These are phyloP conservation scores for Phenganax stokvisi DNA, from an alignment of 92 coral and sea anemone genomes.

Conservation along the genomic window DNA sequence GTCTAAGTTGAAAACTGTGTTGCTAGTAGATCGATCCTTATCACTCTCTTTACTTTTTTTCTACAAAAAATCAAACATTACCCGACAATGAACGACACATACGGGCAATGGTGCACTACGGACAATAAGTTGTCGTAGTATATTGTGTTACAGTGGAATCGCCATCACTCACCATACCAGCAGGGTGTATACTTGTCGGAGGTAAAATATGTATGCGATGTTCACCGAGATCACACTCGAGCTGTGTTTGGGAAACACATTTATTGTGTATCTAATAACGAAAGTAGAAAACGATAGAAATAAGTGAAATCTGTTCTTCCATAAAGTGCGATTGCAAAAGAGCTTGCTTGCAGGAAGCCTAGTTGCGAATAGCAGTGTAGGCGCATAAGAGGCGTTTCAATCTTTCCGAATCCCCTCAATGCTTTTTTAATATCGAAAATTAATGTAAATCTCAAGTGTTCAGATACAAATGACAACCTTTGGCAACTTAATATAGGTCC, in stretches of 20 bases:
- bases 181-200: constrained; percentile 89
- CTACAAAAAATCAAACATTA: constrained; percentile 38
- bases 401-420: too few species aligned
- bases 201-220: constrained; percentile 93
- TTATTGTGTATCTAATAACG: constrained; percentile 74
- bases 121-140: too few species aligned
- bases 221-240: constrained; percentile 90
- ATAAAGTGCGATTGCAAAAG: not conserved
- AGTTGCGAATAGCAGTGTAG: too few species aligned
- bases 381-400: too few species aligned
- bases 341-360: too few species aligned
- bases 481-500: too few species aligned
- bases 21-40: constrained; percentile 64
- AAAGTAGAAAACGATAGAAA: not conserved
- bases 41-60: constrained; percentile 62
- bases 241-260: constrained; percentile 84
- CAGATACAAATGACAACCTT: not conserved
- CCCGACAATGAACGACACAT: not conserved
- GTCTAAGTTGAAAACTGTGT: constrained; percentile 87
- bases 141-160: too few species aligned
- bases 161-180: constrained; percentile 72
- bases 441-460: not conserved
- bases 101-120: not conserved
- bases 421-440: too few species aligned
- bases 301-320: not conserved